Conservation (phyloP, 2,113 vertebrate species). For the Thamnaconus septentrionalis region DNA sequence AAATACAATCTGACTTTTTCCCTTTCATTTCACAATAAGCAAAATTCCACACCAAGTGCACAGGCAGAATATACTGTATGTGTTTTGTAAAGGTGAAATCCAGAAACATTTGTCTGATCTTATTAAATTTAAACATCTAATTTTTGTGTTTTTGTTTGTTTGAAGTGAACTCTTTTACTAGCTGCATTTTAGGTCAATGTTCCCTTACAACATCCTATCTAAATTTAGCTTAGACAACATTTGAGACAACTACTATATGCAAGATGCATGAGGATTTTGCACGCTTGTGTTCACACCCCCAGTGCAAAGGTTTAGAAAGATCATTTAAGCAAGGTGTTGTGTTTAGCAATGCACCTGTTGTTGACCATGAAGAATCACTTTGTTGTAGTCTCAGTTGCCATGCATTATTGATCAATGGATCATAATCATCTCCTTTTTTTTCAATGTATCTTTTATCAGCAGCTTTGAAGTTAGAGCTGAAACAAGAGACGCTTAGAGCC, state of each 20-base stretch:
- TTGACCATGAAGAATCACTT: conserved; percentile 58
- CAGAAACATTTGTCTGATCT: too few relatives aligned
- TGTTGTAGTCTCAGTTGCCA: conserved; percentile 59
- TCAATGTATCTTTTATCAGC: conserved; percentile 69
- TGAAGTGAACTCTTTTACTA: too few relatives aligned
- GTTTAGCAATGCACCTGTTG: conserved; percentile 49
- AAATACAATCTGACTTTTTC: too few relatives aligned
- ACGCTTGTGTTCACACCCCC: neutral
- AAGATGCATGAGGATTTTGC: conserved; percentile 28
- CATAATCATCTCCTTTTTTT: conserved; percentile 58
- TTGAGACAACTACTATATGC: conserved; percentile 27
- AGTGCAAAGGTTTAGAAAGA: conserved; percentile 31
- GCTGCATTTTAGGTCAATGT: neutral
- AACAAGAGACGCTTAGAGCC: conserved; percentile 33
- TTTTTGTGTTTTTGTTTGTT: too few relatives aligned
- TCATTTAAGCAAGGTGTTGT: conserved; percentile 60
- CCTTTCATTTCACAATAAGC: too few relatives aligned
- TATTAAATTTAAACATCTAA: too few relatives aligned
- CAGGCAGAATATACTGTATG: too few relatives aligned
- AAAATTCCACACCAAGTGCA: too few relatives aligned
- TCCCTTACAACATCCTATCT: conserved; percentile 5
- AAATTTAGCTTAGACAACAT: conserved; percentile 15
- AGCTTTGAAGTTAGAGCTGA: conserved; percentile 43
- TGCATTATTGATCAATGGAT: conserved; percentile 74
- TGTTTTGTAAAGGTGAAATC: too few relatives aligned